These are phyloP conservation scores for Heloderma charlesbogerti DNA, from an alignment of 2,113 vertebrate genomes.

Conservation along the genomic window DNA sequence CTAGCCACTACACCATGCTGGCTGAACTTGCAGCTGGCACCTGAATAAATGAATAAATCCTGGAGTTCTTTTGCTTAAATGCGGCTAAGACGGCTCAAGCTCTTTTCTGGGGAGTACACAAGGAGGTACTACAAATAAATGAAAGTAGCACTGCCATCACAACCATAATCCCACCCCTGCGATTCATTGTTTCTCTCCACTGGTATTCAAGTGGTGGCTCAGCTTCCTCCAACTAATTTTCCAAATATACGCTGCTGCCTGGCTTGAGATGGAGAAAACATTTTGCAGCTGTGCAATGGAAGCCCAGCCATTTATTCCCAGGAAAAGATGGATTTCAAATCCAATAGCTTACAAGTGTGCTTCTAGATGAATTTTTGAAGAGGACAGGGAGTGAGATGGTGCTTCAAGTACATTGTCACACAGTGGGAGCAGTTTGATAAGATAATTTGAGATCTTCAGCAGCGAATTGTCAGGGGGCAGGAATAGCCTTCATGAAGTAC, in stretches of 20 bases:
- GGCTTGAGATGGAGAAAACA: constrained; percentile 38
- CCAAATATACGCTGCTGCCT: constrained; percentile 31
- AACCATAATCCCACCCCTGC: constrained; percentile 34
- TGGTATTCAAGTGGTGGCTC: constrained; percentile 33
- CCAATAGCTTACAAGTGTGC: constrained; percentile 24
- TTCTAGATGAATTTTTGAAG: constrained; percentile 45
- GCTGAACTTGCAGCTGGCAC: neutral
- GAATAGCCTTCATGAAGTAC: constrained; percentile 17
- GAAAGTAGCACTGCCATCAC: constrained; percentile 39
- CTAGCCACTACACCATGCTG: too few species aligned
- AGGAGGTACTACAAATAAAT: constrained; percentile 39
- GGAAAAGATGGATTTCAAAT: constrained; percentile 48
- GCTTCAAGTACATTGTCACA: constrained; percentile 13
- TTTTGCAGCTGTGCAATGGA: constrained; percentile 23
- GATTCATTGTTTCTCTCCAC: constrained; percentile 37
- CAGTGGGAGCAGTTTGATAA: constrained; percentile 44
- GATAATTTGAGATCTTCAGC: constrained; percentile 23
- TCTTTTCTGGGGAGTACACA: constrained; percentile 40
- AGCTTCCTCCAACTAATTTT: constrained; percentile 14
- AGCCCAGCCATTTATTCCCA: constrained; percentile 36
- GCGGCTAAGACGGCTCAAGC: constrained; percentile 29
- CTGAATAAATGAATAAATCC: constrained; percentile 25
- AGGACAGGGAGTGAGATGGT: constrained; percentile 19
- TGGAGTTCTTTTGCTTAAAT: constrained; percentile 17
- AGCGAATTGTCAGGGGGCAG: constrained; percentile 25